These are phyloP conservation scores for Noctua janthe DNA, from an alignment of 2,888 invertebrate species.

Conservation along the genomic window DNA sequence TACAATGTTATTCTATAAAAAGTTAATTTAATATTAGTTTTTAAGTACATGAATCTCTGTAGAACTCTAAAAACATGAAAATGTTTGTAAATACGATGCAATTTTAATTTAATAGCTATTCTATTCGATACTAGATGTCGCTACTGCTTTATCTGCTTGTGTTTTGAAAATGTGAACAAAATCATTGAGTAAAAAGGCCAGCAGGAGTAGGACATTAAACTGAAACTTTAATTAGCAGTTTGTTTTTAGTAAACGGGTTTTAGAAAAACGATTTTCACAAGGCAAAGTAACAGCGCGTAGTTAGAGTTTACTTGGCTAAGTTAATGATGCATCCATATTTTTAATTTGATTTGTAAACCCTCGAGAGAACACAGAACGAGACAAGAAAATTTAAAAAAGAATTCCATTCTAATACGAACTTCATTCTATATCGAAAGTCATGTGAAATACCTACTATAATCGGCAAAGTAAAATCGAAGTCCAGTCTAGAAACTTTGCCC, in stretches of 20 bases:
- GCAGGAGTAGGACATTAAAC: no score
- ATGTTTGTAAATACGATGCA: constrained; percentile 18
- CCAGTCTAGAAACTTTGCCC: not conserved
- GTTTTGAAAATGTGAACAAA: not conserved
- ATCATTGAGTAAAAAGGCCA: not conserved
- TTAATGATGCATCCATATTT: not conserved
- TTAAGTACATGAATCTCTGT: constrained; percentile 46
- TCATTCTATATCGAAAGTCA: not conserved
- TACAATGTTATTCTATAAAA: constrained; percentile 16
- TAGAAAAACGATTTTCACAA: not conserved
- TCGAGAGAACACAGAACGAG: not conserved
- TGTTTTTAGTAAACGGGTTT: not conserved
- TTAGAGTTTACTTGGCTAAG: not conserved
- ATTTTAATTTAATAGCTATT: constrained; percentile 6
- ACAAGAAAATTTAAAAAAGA: not conserved
- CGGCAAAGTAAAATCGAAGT: not conserved
- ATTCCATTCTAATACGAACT: not conserved
- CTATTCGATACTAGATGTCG: constrained; percentile 49
- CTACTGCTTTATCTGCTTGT: constrained; percentile 15
- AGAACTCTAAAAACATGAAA: constrained; percentile 1
- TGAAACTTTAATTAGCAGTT: not conserved
- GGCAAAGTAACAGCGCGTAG: not conserved
- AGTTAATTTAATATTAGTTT: constrained; percentile 5
- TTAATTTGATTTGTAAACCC: not conserved
- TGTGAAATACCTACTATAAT: not conserved